phyloP scores from a whole-genome alignment of 2,888 invertebrate species.

The Hypselothyrea guttata region DNA sequence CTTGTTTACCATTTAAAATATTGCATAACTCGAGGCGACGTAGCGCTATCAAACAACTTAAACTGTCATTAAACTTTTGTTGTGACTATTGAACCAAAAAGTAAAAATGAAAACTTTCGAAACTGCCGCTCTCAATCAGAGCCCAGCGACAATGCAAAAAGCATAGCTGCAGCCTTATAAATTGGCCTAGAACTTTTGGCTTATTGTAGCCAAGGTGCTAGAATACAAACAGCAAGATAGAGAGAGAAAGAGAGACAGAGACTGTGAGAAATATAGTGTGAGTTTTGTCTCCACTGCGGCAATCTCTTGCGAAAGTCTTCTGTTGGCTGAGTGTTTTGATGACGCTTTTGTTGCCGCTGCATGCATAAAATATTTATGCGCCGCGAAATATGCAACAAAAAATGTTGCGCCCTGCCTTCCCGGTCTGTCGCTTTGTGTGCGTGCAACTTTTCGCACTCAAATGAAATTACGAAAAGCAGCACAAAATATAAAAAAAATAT shows the following conservation, averaged over 20 bases:
- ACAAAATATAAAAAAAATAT: conserved; percentile 24
- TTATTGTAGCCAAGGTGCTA: conserved; percentile 17
- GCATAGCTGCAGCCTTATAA: conserved; percentile 47
- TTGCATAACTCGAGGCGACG: conserved; percentile 40
- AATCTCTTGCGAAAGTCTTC: background rate
- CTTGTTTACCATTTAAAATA: conserved; percentile 39
- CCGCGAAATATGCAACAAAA: conserved; percentile 69
- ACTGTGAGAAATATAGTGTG: conserved; percentile 7
- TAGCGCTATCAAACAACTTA: conserved; percentile 71
- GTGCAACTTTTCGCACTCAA: conserved; percentile 77
- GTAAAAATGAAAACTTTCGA: conserved; percentile 23
- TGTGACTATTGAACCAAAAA: conserved; percentile 56
- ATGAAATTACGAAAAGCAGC: conserved; percentile 73
- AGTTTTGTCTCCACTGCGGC: conserved; percentile 33
- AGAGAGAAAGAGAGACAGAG: conserved; percentile 3
- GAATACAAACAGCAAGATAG: conserved; percentile 54
- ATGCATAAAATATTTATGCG: conserved; percentile 76
- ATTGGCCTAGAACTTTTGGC: conserved; percentile 63
- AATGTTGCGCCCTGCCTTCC: conserved; percentile 25
- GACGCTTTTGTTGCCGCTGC: conserved; percentile 64
- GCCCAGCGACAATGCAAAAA: conserved; percentile 61
- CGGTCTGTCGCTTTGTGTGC: conserved; percentile 44
- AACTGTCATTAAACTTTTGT: conserved; percentile 81
- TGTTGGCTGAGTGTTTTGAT: conserved; percentile 58
- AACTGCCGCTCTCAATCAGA: conserved; percentile 43